A percentile compares a stretch with the other conserved stretches of the same genome.
Evolutionary conservation across 2,797 vertebrate genomes (phyloP).

Genomic region (Pelochelys cantorii): DNA sequence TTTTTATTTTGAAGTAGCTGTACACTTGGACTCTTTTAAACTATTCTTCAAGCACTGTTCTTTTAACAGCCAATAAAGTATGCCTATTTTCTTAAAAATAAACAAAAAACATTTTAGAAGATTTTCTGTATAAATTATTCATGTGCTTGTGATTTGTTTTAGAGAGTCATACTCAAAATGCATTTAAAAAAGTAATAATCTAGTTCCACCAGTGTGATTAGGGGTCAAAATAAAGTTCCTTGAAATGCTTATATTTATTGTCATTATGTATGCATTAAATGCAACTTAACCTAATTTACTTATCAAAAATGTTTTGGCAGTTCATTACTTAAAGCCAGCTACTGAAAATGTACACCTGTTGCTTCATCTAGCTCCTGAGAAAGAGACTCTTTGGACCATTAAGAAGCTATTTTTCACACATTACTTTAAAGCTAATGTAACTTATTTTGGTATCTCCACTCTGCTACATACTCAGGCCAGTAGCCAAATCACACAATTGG

Average conservation of each 20-base stretch:
- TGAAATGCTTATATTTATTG: slow-evolving; percentile 3
- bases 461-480: neutral
- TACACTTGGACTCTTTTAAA: slow-evolving; percentile 4
- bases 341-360: neutral
- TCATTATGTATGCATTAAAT: neutral
- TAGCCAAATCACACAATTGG: neutral
- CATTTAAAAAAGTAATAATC: slow-evolving; percentile 7
- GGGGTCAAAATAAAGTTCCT: neutral
- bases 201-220: neutral
- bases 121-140: slow-evolving; percentile 27
- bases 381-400: neutral
- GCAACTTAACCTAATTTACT: slow-evolving; percentile 2
- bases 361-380: neutral
- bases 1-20: slow-evolving; percentile 60
- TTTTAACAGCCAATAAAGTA: slow-evolving; percentile 25
- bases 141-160: slow-evolving; percentile 2
- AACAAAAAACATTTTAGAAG: neutral
- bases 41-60: neutral
- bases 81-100: neutral
- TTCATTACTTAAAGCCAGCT: neutral
- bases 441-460: slow-evolving; percentile 8
- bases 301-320: slow-evolving; percentile 17
- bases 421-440: slow-evolving; percentile 2
- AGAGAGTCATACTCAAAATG: slow-evolving; percentile 36
- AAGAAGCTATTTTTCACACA: slow-evolving; percentile 3